phyloP scores from a whole-genome alignment of 2,888 invertebrate species.

The Zaprionus lineosus region DNA sequence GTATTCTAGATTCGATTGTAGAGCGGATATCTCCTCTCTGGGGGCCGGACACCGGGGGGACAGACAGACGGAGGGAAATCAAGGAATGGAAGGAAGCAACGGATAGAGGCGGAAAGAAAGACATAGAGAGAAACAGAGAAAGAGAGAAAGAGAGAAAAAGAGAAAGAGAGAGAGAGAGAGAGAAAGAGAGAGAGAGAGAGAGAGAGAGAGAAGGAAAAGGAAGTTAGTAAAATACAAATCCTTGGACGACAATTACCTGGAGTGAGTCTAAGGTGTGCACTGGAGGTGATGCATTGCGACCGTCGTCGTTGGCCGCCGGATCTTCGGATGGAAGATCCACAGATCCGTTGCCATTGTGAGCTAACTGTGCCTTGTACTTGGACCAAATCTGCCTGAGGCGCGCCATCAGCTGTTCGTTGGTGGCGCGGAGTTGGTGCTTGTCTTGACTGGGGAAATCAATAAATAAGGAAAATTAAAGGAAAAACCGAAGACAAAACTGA shows the following conservation, averaged over 20 bases:
- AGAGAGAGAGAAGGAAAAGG: slow-evolving; percentile 29
- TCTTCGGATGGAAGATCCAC: slow-evolving; percentile 41
- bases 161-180: slow-evolving; percentile 32
- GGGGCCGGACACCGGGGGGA: no score
- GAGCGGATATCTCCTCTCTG: slow-evolving; percentile 83
- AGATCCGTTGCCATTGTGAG: slow-evolving; percentile 38
- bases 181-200: slow-evolving; percentile 39
- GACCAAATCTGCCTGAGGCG: slow-evolving; percentile 82
- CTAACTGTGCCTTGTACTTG: slow-evolving; percentile 79
- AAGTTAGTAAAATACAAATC: slow-evolving; percentile 62
- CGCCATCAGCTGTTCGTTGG: slow-evolving; percentile 82
- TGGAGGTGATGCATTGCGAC: slow-evolving; percentile 58
- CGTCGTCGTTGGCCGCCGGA: slow-evolving; percentile 59
- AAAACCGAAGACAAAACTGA: neutral
- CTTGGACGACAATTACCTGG: slow-evolving; percentile 53
- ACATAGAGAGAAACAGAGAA: slow-evolving; percentile 22
- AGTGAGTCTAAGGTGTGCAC: slow-evolving; percentile 39
- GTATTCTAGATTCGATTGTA: slow-evolving; percentile 83
- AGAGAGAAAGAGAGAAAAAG: slow-evolving; percentile 23
- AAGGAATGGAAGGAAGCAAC: no score
- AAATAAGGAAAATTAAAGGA: slow-evolving; percentile 3
- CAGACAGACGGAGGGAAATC: no score
- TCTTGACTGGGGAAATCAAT: slow-evolving; percentile 71
- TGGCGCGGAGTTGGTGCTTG: slow-evolving; percentile 80
- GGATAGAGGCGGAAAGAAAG: slow-evolving; percentile 8